phyloP scores from a whole-genome alignment of 2,888 invertebrate genomes.

The Nomada goodeniana region DNA sequence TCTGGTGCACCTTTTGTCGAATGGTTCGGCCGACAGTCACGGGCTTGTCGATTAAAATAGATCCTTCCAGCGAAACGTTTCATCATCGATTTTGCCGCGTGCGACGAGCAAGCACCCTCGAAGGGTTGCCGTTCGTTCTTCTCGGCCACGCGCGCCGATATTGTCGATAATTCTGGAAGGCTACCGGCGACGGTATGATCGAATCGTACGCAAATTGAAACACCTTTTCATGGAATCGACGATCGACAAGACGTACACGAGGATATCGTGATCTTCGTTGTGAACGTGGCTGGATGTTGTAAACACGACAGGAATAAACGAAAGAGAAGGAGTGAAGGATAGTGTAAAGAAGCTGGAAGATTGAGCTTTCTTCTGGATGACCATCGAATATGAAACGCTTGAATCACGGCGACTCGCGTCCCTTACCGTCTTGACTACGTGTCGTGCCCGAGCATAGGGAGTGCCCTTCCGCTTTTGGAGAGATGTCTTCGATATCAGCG shows the following conservation, averaged over 20 bases:
- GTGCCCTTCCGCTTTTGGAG: conserved; percentile 57
- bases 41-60: conserved; percentile 47
- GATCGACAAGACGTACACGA: background rate
- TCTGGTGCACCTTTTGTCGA: background rate
- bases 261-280: conserved; percentile 10
- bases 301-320: background rate
- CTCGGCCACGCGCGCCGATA: conserved; percentile 21
- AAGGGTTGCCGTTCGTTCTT: conserved; percentile 30
- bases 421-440: conserved; percentile 67
- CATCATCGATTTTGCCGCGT: conserved; percentile 51
- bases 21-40: conserved; percentile 8
- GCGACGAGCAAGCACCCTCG: conserved; percentile 23
- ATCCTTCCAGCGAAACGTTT: conserved; percentile 55
- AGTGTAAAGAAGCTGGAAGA: background rate
- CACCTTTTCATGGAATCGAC: background rate
- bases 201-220: conserved; percentile 26
- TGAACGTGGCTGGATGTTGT: conserved; percentile 12
- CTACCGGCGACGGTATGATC: background rate
- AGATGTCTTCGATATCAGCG: conserved; percentile 93
- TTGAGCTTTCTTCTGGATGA: conserved; percentile 8
- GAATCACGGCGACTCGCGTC: conserved; percentile 42
- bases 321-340: background rate
- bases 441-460: conserved; percentile 41
- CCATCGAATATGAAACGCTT: conserved; percentile 64
- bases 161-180: conserved; percentile 42